These are phyloP conservation scores for Eulacestoma nigropectus DNA, from an alignment of 2,113 vertebrate species.

Conservation along the genomic window DNA sequence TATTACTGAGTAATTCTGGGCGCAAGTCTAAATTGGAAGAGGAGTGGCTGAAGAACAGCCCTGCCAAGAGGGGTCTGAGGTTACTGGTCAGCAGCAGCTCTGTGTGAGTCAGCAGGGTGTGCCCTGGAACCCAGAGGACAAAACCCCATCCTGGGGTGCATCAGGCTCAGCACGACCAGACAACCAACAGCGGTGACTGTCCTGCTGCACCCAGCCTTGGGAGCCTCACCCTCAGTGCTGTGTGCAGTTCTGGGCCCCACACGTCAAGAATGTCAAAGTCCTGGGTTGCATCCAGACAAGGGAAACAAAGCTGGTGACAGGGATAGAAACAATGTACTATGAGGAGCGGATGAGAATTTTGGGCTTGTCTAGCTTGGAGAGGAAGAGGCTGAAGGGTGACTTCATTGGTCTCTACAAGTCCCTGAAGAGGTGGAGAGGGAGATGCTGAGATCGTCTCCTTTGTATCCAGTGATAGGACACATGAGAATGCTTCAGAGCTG, in stretches of 20 bases:
- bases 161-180: neutral
- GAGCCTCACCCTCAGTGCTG: neutral
- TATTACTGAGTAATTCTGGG: neutral
- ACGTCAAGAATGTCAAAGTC: rapidly evolving
- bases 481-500: neutral
- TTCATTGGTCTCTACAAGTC: neutral
- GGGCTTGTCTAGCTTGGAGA: neutral
- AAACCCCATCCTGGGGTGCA: neutral
- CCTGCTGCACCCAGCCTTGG: neutral
- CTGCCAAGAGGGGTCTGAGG: neutral
- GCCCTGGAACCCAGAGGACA: neutral
- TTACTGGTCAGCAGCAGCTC: neutral
- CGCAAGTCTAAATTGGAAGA: neutral
- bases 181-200: neutral
- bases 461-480: too few species aligned
- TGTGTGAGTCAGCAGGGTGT: neutral
- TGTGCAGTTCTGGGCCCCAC: neutral
- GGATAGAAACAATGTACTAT: neutral
- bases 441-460: neutral
- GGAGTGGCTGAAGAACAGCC: neutral
- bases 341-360: neutral
- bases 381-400: neutral
- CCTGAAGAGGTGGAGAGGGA: neutral
- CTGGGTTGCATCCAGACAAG: neutral
- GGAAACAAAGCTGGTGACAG: neutral